A percentile compares a stretch with the other conserved stretches of the same genome.
phyloP scores from a whole-genome alignment of 23 tunicate genomes.

The Corella eumyota region DNA sequence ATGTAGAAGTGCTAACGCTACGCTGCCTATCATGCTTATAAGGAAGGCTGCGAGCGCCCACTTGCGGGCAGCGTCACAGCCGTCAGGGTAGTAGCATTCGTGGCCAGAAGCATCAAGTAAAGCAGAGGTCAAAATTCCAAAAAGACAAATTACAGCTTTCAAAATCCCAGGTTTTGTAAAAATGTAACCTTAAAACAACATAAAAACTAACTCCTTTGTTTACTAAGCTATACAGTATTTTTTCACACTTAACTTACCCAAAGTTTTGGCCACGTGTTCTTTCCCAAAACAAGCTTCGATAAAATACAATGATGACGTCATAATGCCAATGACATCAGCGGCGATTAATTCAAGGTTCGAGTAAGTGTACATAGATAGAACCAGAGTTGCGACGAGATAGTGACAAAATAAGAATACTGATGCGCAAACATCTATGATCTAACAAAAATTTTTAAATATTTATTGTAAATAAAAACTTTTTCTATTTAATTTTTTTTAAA shows the following conservation, averaged over 20 bases:
- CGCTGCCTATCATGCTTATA: slow-evolving; percentile 45
- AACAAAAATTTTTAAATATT: too few species aligned
- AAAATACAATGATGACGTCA: slow-evolving; percentile 29
- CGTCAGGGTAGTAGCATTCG: slow-evolving; percentile 3
- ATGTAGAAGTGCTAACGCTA: slow-evolving; percentile 39
- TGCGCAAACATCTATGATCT: slow-evolving; percentile 57
- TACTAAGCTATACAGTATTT: too few species aligned
- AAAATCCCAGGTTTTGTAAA: slow-evolving; percentile 30
- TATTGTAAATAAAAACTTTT: too few species aligned
- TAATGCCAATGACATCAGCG: slow-evolving; percentile 55
- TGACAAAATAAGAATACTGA: slow-evolving; percentile 40
- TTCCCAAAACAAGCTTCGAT: slow-evolving; percentile 47
- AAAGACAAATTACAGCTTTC: slow-evolving; percentile 34
- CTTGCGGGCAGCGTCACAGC: slow-evolving; percentile 49
- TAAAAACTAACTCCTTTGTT: not conserved
- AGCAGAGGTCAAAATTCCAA: slow-evolving; percentile 71
- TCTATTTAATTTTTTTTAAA: too few species aligned
- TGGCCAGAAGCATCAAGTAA: slow-evolving; percentile 50
- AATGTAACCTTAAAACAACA: slow-evolving; percentile 30
- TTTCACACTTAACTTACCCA: slow-evolving; percentile 69
- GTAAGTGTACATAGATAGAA: slow-evolving; percentile 35
- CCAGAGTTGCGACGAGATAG: slow-evolving; percentile 52
- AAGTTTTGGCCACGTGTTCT: slow-evolving; percentile 41
- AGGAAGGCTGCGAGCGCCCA: slow-evolving; percentile 69
- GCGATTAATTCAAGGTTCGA: slow-evolving; percentile 38